phyloP scores from a whole-genome alignment of 2,797 vertebrate genomes.

The Platyrinchus mystaceus region DNA sequence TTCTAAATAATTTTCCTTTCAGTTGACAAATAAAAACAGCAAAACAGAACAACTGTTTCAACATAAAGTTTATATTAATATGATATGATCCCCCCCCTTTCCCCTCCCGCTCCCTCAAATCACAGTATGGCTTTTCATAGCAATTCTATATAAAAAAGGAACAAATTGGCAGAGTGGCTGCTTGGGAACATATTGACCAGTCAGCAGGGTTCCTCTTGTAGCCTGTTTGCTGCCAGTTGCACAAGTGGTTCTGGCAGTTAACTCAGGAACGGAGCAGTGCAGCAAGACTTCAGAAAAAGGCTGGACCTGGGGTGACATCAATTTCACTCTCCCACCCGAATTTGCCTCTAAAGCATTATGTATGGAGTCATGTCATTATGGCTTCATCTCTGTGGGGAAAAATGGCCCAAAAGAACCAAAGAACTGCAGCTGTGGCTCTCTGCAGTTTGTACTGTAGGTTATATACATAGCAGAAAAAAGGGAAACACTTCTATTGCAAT shows the following conservation, averaged over 20 bases:
- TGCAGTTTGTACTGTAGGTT: background rate
- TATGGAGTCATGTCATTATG: background rate
- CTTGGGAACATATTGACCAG: background rate
- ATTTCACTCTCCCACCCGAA: background rate
- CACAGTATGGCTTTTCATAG: background rate
- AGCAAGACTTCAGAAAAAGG: background rate
- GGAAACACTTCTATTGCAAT: background rate
- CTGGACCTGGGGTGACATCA: background rate
- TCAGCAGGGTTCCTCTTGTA: background rate
- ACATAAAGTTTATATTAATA: background rate
- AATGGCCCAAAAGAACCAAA: background rate
- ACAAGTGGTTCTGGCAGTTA: background rate
- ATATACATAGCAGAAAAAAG: rapidly evolving
- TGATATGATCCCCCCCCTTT: background rate
- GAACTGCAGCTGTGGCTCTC: background rate
- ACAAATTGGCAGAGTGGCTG: background rate
- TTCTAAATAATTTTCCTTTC: background rate
- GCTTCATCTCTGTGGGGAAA: background rate
- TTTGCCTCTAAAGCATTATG: background rate
- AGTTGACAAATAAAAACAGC: background rate
- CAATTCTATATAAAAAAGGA: background rate
- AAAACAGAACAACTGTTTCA: background rate
- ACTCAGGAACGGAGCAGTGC: background rate
- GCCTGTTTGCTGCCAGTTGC: background rate
- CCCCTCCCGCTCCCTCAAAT: background rate